Evolutionary conservation across 2,888 invertebrate genomes (phyloP).

Genomic region (Drosophila tripunctata): DNA sequence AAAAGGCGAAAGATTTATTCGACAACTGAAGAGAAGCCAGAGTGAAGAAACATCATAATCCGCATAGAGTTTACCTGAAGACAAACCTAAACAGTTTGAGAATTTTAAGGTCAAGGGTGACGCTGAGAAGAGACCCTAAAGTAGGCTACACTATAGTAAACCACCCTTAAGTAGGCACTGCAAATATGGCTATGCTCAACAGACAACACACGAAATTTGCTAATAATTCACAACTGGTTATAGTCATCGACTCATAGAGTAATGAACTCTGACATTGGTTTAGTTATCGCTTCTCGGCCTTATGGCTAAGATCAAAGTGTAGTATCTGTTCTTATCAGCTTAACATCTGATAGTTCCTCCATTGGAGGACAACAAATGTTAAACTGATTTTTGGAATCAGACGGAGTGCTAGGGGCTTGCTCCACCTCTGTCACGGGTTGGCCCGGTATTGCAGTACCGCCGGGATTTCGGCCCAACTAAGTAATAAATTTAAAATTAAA

Average conservation of each 20-base stretch:
- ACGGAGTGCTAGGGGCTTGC: slow-evolving; percentile 87
- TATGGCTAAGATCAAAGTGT: slow-evolving; percentile 18
- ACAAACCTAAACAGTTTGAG: slow-evolving; percentile 39
- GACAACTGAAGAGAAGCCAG: slow-evolving; percentile 87
- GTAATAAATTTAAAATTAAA: slow-evolving; percentile 8
- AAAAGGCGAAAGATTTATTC: slow-evolving; percentile 91
- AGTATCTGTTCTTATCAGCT: slow-evolving; percentile 89
- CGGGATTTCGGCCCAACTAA: slow-evolving; percentile 62
- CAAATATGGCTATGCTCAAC: not conserved
- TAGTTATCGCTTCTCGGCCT: slow-evolving; percentile 10
- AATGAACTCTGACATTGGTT: rapidly evolving
- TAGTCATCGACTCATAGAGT: not conserved
- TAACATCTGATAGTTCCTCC: slow-evolving; percentile 88
- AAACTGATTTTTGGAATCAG: slow-evolving; percentile 86
- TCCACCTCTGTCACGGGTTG: slow-evolving; percentile 88
- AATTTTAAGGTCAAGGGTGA: slow-evolving; percentile 21
- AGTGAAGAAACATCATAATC: slow-evolving; percentile 72
- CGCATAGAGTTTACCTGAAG: not conserved
- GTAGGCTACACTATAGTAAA: not conserved
- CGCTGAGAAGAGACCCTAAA: slow-evolving; percentile 1
- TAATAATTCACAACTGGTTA: slow-evolving; percentile 30
- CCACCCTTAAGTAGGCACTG: not conserved
- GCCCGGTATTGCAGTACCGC: slow-evolving; percentile 88
- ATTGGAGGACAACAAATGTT: slow-evolving; percentile 86
- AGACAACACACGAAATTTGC: not conserved